Conservation (phyloP, 2,888 invertebrate species). For the Drosophila emarginata region DNA sequence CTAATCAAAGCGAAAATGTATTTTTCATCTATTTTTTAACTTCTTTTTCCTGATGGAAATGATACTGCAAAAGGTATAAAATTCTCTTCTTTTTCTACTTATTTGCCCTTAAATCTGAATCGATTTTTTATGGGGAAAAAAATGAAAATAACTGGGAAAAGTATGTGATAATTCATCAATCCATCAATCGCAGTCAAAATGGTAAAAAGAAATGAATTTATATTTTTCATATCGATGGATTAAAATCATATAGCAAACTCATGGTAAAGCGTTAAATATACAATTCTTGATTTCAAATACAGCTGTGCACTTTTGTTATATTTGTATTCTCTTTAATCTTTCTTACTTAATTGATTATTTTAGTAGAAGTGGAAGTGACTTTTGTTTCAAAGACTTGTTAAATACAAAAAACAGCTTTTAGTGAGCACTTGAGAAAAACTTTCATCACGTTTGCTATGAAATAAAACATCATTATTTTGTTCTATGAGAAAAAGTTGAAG, state of each 20-base stretch:
- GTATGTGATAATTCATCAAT: background rate
- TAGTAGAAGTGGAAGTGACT: background rate
- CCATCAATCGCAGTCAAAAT: background rate
- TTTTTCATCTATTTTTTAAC: no score
- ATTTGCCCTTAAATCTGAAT: background rate
- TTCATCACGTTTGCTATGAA: background rate
- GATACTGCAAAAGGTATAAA: no score
- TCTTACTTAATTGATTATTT: background rate
- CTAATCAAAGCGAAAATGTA: no score
- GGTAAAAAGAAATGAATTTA: background rate
- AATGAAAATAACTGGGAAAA: no score
- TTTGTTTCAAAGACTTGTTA: no score
- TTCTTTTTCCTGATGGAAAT: no score
- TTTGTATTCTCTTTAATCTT: background rate
- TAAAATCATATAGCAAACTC: no score
- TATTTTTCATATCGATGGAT: no score
- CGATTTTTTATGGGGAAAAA: background rate
- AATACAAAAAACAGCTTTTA: background rate
- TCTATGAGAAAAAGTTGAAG: no score
- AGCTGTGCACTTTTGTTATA: background rate
- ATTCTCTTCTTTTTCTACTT: background rate
- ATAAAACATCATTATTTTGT: background rate
- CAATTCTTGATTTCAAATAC: background rate
- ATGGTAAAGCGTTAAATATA: no score
- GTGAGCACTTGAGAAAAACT: background rate